A percentile compares a stretch with the other conserved stretches of the same genome.
phyloP scores from a whole-genome alignment of 2,797 vertebrate species.

The Sitta carolinensis region DNA sequence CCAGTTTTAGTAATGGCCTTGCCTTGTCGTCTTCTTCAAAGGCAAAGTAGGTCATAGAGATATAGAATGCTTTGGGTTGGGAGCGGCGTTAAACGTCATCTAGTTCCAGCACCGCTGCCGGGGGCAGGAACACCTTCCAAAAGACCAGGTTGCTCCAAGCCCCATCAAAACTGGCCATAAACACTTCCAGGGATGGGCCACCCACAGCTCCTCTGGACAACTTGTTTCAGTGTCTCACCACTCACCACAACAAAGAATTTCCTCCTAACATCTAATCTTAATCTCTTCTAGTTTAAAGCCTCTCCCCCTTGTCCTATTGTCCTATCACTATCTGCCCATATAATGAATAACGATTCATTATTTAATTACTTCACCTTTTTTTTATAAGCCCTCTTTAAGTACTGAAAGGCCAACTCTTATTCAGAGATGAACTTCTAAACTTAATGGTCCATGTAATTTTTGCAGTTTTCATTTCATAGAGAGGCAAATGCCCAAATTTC shows the following conservation, averaged over 20 bases:
- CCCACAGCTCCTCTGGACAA: not conserved
- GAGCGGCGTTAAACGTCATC: not conserved
- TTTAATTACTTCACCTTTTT: not conserved
- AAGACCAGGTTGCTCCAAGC: not conserved
- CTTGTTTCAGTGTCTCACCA: not conserved
- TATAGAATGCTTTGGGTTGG: not conserved
- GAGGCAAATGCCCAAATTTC: not conserved
- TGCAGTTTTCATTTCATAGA: not conserved
- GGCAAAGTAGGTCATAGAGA: not conserved
- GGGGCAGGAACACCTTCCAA: not conserved
- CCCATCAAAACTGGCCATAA: not conserved
- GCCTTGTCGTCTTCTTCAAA: not conserved
- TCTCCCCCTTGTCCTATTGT: not conserved
- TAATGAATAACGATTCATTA: not conserved
- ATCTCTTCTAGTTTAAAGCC: not conserved
- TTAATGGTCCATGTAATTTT: accelerated
- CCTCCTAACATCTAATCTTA: not conserved
- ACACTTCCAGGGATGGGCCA: not conserved
- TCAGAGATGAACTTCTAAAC: not conserved
- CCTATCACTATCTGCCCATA: not conserved
- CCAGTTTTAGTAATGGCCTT: not conserved
- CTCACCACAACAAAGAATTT: not conserved
- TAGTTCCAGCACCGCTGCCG: not conserved
- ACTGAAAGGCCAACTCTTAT: not conserved
- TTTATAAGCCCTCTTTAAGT: not conserved